These are phyloP conservation scores for Ariopsis seemanni DNA, from an alignment of 2,113 vertebrate species.

Conservation along the genomic window DNA sequence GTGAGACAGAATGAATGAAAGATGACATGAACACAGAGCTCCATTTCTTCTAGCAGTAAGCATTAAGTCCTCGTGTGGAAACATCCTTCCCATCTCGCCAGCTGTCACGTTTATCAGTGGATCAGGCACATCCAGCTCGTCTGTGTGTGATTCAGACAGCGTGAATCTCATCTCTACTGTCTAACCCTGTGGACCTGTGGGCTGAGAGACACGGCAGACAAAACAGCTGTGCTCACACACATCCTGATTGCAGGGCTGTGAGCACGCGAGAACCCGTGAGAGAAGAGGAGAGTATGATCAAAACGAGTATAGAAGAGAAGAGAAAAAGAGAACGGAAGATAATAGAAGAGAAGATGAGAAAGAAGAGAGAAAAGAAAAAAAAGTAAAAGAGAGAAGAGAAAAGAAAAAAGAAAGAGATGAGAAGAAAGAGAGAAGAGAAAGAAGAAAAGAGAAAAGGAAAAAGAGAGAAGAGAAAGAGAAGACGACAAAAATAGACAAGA, in stretches of 20 bases:
- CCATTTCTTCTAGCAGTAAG: slow-evolving; percentile 1
- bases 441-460: background rate
- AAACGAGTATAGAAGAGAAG: background rate
- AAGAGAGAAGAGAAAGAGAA: background rate
- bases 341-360: background rate
- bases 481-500: background rate
- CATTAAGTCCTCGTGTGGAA: background rate
- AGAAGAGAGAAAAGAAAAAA: background rate
- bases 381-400: background rate
- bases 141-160: background rate
- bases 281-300: background rate
- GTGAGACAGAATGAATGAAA: background rate
- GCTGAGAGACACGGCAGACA: background rate
- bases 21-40: slow-evolving; percentile 11
- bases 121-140: background rate
- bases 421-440: background rate
- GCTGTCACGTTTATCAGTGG: background rate
- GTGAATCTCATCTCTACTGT: slow-evolving; percentile 13
- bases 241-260: background rate
- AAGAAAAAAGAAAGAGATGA: background rate
- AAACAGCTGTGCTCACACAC: slow-evolving; percentile 19
- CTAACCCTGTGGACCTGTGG: slow-evolving; percentile 14
- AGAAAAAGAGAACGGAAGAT: background rate
- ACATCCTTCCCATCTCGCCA: background rate
- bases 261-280: background rate